Conservation (phyloP, 2,888 invertebrate genomes). For the Tenthredo notha region DNA sequence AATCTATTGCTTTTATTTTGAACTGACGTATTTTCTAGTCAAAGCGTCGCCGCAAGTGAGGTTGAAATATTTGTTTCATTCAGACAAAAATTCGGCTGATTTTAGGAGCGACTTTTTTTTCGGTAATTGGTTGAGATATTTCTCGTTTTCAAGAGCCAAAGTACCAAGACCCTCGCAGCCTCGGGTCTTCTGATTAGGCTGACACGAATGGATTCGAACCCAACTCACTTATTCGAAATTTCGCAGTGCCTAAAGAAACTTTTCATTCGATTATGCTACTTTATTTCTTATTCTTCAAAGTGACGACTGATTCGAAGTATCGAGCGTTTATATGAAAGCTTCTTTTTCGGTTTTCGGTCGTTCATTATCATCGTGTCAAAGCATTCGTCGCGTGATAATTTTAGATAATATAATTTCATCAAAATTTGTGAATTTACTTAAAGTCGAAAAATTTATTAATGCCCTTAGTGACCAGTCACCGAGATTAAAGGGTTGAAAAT, state of each 20-base stretch:
- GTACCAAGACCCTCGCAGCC: not conserved
- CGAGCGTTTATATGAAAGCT: no score
- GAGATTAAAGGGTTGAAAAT: not conserved
- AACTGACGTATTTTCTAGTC: not conserved
- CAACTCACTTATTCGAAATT: not conserved
- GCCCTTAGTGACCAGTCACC: not conserved
- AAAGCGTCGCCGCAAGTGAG: not conserved
- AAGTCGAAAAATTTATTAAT: not conserved
- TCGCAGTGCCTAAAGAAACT: not conserved
- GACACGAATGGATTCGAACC: not conserved
- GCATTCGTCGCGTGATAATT: not conserved
- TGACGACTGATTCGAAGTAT: no score
- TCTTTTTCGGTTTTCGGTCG: no score
- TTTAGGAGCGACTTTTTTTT: not conserved
- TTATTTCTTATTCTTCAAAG: not conserved
- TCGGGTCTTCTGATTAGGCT: not conserved
- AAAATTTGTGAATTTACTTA: not conserved
- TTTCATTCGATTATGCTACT: not conserved
- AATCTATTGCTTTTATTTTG: not conserved
- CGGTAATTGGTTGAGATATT: constrained; percentile 5
- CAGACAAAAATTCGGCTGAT: not conserved
- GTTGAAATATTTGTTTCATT: not conserved
- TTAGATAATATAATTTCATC: not conserved
- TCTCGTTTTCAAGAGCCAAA: not conserved
- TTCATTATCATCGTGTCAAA: not conserved